Conservation (phyloP, 2,888 invertebrate genomes). For the Bellardia pandia region DNA sequence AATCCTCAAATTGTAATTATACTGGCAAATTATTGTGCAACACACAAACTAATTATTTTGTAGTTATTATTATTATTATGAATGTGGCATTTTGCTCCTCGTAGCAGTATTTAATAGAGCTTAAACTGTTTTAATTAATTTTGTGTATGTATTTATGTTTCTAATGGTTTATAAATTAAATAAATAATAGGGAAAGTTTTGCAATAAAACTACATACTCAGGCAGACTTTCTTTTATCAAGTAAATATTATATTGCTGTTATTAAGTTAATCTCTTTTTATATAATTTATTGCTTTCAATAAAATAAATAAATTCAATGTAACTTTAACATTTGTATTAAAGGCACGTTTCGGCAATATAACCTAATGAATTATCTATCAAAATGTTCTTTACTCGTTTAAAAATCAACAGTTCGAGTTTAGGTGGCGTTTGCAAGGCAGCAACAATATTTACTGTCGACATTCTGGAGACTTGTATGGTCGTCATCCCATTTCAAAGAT, state of each 20-base stretch:
- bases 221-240: too few relatives aligned
- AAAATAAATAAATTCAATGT: neutral
- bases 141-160: neutral
- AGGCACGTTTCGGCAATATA: constrained; percentile 12
- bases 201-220: too few relatives aligned
- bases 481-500: too few relatives aligned
- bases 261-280: neutral
- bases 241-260: neutral
- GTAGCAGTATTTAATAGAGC: too few relatives aligned
- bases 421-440: too few relatives aligned
- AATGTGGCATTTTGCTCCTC: too few relatives aligned
- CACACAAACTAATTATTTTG: too few relatives aligned
- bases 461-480: too few relatives aligned
- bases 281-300: neutral
- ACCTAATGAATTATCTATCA: constrained; percentile 11
- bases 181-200: neutral
- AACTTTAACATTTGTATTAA: neutral
- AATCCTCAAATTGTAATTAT: too few relatives aligned
- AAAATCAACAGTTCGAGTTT: neutral
- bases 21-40: too few relatives aligned
- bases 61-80: too few relatives aligned
- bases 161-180: constrained; percentile 2
- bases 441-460: too few relatives aligned
- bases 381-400: constrained; percentile 1
- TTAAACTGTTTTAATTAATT: neutral